Evolutionary conservation across 2,888 invertebrate species (phyloP), one percentile per base, ranked within the genome.

Genomic region (Drosophila mimetica): DNA sequence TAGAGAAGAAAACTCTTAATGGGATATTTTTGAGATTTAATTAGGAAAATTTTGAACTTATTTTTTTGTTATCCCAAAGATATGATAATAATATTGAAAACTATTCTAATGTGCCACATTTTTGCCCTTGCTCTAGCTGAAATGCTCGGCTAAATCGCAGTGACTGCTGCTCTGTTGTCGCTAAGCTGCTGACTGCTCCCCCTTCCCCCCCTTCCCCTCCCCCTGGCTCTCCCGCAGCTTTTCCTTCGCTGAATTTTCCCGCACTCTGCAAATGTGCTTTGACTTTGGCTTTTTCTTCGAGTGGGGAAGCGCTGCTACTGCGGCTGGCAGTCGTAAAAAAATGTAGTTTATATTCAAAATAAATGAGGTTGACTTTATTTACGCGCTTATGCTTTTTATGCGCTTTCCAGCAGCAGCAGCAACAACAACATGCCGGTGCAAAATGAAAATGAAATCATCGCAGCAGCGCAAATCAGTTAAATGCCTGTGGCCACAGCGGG

Each of bases 361-460:
- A 83, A 83, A 83, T 83, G 82, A 83, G 82, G 82, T 83, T 83
- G 82, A 83, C 88, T 83, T 83, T 82, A 87, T 87, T 82, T 83
- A 83, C 88, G 86, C 88, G 82, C 82, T 83, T 83, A 83, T 83
- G 82, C 86, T 88, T 83, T 83, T 83, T 83, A 88, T 88, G 86
- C 86, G 88, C 80, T 71, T 79, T 87, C 86, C 81, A 82, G 76
- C 86, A 79, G n/a, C 58, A 39, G 5, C 14, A 85, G 76, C 85
- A 79, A n/a, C 60, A 58, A 39, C 53, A 65, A 22, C 47, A 55
- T 42, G 14, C 32, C 41, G 44, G 48, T 46, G 44, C 36, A 46
- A 46, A 61, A 61, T 60, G 42, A 71, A 69, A 71, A 72, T 63
- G 72, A 65, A 70, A 72, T 63, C 69, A 71, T 55, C 63, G 63